phyloP scores from a whole-genome alignment of 2,113 vertebrate genomes.

The Entelurus aequoreus region DNA sequence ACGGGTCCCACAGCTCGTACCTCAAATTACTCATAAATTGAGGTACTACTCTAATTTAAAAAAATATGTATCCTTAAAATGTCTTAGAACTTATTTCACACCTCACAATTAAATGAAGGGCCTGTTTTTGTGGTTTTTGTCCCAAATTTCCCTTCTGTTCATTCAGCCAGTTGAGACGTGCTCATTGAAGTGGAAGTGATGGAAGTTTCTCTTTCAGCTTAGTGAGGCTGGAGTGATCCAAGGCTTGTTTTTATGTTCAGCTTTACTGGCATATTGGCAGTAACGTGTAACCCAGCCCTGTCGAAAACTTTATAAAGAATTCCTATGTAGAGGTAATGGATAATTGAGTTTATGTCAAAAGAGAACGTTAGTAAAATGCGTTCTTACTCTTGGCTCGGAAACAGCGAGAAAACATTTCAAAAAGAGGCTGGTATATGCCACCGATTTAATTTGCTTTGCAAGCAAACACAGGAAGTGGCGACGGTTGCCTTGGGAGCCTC shows the following conservation, averaged over 20 bases:
- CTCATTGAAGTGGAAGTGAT: not conserved
- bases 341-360: not conserved
- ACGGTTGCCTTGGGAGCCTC: slow-evolving; percentile 32
- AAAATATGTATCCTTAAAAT: too few relatives aligned
- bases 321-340: too few relatives aligned
- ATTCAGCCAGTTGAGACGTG: not conserved
- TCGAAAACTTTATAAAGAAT: not conserved
- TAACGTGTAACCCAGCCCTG: not conserved
- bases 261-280: not conserved
- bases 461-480: slow-evolving; percentile 10
- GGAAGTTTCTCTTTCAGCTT: not conserved
- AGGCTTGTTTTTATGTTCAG: slow-evolving; percentile 7
- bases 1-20: too few relatives aligned
- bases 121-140: too few relatives aligned
- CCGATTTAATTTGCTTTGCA: slow-evolving; percentile 18
- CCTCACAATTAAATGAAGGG: too few relatives aligned
- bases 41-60: too few relatives aligned
- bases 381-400: not conserved
- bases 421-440: not conserved
- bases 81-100: too few relatives aligned
- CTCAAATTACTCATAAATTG: too few relatives aligned
- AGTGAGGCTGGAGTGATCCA: slow-evolving; percentile 7
- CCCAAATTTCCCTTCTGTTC: not conserved
- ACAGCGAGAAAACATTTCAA: not conserved
- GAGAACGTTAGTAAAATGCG: not conserved